Percentiles rank a stretch among this genome's conserved stretches.
Conservation (phyloP, 2,888 invertebrate species). For the Tridacna crocea region DNA sequence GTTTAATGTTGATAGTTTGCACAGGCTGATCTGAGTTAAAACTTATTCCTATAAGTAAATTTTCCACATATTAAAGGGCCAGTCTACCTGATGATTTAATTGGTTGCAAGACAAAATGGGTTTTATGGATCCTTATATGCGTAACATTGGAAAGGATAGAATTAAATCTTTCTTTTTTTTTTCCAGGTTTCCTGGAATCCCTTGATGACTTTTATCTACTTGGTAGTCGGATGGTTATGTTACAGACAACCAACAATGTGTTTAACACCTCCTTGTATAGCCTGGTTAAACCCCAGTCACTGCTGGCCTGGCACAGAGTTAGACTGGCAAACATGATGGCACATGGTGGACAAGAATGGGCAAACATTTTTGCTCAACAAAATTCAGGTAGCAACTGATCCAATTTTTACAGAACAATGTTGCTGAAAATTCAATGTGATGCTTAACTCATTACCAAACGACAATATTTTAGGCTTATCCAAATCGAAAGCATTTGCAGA, state of each 20-base stretch:
- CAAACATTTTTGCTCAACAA: constrained; percentile 68
- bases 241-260: constrained; percentile 82
- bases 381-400: constrained; percentile 77
- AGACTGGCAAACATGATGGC: constrained; percentile 83
- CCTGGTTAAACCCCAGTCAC: constrained; percentile 71
- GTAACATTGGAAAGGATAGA: too few relatives aligned
- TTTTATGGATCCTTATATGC: too few relatives aligned
- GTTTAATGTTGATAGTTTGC: too few relatives aligned
- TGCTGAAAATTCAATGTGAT: background rate
- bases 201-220: constrained; percentile 82
- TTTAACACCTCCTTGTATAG: constrained; percentile 78
- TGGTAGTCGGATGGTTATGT: constrained; percentile 79
- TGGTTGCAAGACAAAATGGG: too few relatives aligned
- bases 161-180: too few relatives aligned
- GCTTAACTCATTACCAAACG: too few relatives aligned
- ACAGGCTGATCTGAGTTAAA: too few relatives aligned
- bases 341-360: constrained; percentile 79
- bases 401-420: background rate
- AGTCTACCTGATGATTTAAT: too few relatives aligned
- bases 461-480: too few relatives aligned
- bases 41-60: too few relatives aligned
- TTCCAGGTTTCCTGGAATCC: constrained; percentile 80
- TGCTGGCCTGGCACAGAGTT: constrained; percentile 83
- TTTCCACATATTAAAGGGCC: too few relatives aligned
- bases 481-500: too few relatives aligned